phyloP scores from a whole-genome alignment of 2,797 vertebrate species.

The Argyrosomus regius region DNA sequence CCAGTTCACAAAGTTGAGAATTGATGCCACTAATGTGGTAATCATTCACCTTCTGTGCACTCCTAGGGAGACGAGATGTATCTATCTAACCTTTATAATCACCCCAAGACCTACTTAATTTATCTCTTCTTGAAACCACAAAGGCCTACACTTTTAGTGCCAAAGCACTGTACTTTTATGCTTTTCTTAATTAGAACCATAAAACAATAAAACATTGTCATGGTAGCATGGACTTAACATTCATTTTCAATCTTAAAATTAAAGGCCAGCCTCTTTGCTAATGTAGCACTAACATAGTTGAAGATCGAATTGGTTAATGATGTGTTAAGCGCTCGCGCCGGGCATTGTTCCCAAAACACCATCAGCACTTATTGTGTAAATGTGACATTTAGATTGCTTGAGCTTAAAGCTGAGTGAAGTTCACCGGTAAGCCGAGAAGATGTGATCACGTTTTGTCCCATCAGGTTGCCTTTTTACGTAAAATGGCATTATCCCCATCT shows the following conservation, averaged over 20 bases:
- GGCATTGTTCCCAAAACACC: slow-evolving; percentile 41
- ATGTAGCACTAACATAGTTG: slow-evolving; percentile 15
- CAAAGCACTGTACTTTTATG: not conserved
- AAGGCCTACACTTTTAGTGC: not conserved
- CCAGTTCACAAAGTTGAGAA: slow-evolving; percentile 34
- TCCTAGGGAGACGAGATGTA: slow-evolving; percentile 20
- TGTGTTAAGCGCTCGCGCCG: slow-evolving; percentile 22
- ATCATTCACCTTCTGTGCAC: slow-evolving; percentile 38
- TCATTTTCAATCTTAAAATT: slow-evolving; percentile 39
- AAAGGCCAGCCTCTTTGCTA: slow-evolving; percentile 34
- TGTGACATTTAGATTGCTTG: slow-evolving; percentile 68
- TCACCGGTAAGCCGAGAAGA: slow-evolving; percentile 4
- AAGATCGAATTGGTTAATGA: slow-evolving; percentile 50
- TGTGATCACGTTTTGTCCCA: slow-evolving; percentile 18
- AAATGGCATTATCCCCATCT: not conserved
- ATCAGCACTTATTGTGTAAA: slow-evolving; percentile 59
- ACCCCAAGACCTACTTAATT: slow-evolving; percentile 7
- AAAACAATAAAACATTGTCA: slow-evolving; percentile 23
- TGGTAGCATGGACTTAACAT: slow-evolving; percentile 19
- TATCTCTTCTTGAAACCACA: not conserved
- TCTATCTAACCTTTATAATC: slow-evolving; percentile 26
- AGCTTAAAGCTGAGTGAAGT: slow-evolving; percentile 39
- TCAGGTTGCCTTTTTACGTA: not conserved
- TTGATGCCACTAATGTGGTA: slow-evolving; percentile 35
- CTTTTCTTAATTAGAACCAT: slow-evolving; percentile 5